A percentile compares a stretch with the other conserved stretches of the same genome.
These are phyloP conservation scores for Stenopsyche tienmushanensis DNA, from an alignment of 1,140 invertebrate genomes.

Conservation along the genomic window DNA sequence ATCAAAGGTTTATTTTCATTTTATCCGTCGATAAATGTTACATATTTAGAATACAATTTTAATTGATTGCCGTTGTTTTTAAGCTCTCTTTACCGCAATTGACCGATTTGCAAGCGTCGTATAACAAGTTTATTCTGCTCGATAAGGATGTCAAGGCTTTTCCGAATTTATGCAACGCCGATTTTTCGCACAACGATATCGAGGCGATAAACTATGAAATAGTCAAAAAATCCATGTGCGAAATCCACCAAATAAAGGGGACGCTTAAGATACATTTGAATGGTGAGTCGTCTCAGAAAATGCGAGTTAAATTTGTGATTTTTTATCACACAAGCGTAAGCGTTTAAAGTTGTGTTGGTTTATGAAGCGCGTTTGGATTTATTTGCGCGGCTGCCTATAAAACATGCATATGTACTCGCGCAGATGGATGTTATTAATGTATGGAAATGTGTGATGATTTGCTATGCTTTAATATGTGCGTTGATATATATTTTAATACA, in stretches of 20 bases:
- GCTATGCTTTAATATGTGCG: background rate
- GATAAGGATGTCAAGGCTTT: conserved; percentile 78
- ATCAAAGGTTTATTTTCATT: conserved; percentile 62
- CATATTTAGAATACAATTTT: background rate
- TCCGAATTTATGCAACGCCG: conserved; percentile 73
- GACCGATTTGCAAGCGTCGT: conserved; percentile 71
- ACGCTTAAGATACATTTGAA: conserved; percentile 75
- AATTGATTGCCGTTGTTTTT: conserved; percentile 39
- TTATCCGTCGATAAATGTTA: background rate
- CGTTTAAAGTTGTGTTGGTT: background rate
- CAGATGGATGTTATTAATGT: background rate
- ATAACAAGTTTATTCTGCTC: conserved; percentile 70
- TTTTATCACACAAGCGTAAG: background rate
- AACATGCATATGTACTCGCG: background rate
- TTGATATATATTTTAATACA: too few species aligned
- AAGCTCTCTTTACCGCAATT: conserved; percentile 75
- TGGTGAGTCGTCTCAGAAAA: conserved; percentile 60
- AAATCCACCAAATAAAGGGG: conserved; percentile 71
- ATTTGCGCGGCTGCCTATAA: background rate
- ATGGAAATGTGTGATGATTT: background rate
- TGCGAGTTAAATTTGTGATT: too few species aligned
- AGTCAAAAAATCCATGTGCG: conserved; percentile 74
- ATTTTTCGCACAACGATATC: conserved; percentile 75
- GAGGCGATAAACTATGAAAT: conserved; percentile 68
- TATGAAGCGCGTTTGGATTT: background rate